Conservation (phyloP, 2,113 vertebrate genomes). For the Tylochromis polylepis region DNA sequence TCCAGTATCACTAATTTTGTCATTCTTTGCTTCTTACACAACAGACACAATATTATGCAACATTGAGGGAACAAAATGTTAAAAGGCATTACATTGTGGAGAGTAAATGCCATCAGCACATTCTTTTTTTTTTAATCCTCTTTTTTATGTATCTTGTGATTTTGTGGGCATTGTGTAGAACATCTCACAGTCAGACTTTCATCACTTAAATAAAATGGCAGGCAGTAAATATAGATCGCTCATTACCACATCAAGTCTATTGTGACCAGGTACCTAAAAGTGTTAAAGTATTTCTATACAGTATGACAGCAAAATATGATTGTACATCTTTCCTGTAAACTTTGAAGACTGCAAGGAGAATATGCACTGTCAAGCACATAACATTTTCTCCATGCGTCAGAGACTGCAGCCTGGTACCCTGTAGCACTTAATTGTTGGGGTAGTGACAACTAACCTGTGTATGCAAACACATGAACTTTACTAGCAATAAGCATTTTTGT, state of each 20-base stretch:
- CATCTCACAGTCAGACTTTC: background rate
- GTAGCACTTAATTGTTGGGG: background rate
- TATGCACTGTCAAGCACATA: background rate
- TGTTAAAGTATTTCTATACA: background rate
- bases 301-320: background rate
- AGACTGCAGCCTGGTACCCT: background rate
- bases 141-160: background rate
- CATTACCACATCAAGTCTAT: background rate
- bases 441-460: background rate
- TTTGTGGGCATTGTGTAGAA: background rate
- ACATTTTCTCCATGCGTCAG: background rate
- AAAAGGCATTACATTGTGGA: background rate
- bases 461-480: conserved; percentile 11
- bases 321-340: background rate
- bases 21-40: background rate
- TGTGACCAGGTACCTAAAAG: background rate
- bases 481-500: conserved; percentile 32
- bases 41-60: background rate
- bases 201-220: background rate
- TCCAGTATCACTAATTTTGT: background rate
- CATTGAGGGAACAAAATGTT: background rate
- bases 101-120: background rate
- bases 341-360: background rate
- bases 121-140: too few relatives aligned
- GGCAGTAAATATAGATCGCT: background rate